These are phyloP conservation scores for Antennarius striatus DNA, from an alignment of 2,113 vertebrate species.

Conservation along the genomic window DNA sequence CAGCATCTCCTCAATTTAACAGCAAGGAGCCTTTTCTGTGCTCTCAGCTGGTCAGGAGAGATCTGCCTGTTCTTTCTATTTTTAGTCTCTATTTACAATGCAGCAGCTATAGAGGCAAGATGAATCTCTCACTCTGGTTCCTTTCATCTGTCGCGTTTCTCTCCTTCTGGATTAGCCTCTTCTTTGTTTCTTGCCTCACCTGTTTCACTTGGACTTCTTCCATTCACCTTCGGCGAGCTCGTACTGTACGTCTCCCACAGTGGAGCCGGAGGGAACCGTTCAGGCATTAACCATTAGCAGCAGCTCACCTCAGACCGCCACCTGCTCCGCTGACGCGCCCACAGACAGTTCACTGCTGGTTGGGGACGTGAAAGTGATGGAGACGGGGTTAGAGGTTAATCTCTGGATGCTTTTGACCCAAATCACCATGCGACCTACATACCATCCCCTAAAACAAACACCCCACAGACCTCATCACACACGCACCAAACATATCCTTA, in stretches of 20 bases:
- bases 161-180: background rate
- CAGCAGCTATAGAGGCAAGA: slow-evolving; percentile 64
- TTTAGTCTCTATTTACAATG: slow-evolving; percentile 76
- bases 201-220: background rate
- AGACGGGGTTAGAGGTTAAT: slow-evolving; percentile 62
- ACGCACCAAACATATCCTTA: slow-evolving; percentile 7
- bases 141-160: slow-evolving; percentile 30
- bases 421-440: slow-evolving; percentile 67
- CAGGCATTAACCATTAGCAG: slow-evolving; percentile 25
- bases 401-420: slow-evolving; percentile 69
- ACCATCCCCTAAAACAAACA: slow-evolving; percentile 37
- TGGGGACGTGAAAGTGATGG: slow-evolving; percentile 7
- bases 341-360: background rate
- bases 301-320: slow-evolving; percentile 20
- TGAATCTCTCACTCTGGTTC: slow-evolving; percentile 39
- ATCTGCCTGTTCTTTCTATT: slow-evolving; percentile 71
- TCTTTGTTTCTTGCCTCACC: background rate
- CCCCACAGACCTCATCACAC: slow-evolving; percentile 1
- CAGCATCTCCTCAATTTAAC: slow-evolving; percentile 37
- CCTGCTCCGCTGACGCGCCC: slow-evolving; percentile 14
- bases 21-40: slow-evolving; percentile 28
- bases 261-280: background rate
- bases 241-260: slow-evolving; percentile 1
- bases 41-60: slow-evolving; percentile 62
- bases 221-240: background rate